Base-by-base conservation (phyloP, 2,113 vertebrate genomes). In the Aldabrachelys gigantea region DNA sequence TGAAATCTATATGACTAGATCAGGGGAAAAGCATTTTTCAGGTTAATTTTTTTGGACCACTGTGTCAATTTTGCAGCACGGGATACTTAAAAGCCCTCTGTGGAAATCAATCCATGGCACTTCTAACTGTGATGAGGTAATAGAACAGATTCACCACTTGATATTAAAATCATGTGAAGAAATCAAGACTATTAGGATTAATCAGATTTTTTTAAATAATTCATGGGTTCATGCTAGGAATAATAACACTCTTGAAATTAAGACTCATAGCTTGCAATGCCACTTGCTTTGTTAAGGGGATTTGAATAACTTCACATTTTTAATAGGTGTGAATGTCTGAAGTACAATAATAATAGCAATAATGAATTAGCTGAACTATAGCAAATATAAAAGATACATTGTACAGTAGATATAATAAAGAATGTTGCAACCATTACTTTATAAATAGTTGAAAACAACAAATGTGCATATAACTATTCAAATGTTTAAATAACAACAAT, bases 161-260 rank as follows among this genome's bases (percentile, higher is more conserved):
- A 84, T 80, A 87, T 84, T 22, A 2, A 90, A 59, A 92, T 95
- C 31, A 83, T 65, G 6, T 72, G 7, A 89, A 3, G 65, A 96
- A 97, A 90, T 76, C 91, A 94, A 81, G 44, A 75, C 72, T 47
- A 49, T 86, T 88, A 96, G 47, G 31, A 59, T 87, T 85, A 89
- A 5, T 89, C 59, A 76, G 5, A 4, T 91, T 76, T 57, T 80
- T 80, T 78, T 91, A 88, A 80, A 82, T 86, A 92, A 84, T 91
- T 88, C 14, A 88, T 82, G n/a, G 88, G 8, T 25, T 94, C 6
- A 62, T 89, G 11, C 0, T 3, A 94, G 80, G 92, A 91, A 85
- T 75, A 95, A 95, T 27, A 94, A 81, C 52, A 47, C 59, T 0
- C 29, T 47, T 31, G 19, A 92, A 59, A 95, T 91, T 91, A 93